These are phyloP conservation scores for Protosalanx chinensis DNA, from an alignment of 2,797 vertebrate species.

Conservation along the genomic window DNA sequence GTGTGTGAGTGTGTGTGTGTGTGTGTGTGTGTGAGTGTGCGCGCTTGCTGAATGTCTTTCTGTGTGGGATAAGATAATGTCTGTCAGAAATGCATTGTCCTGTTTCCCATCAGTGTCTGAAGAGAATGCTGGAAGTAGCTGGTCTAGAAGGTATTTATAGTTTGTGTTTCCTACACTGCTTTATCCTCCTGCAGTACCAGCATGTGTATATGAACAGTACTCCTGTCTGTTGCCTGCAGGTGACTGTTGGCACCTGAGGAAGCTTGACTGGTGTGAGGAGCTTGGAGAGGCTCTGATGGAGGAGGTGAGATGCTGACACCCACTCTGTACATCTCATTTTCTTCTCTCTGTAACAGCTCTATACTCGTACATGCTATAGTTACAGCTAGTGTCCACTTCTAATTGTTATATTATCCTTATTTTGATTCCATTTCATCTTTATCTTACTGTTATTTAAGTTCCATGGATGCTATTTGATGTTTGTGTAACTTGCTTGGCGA, in stretches of 20 bases:
- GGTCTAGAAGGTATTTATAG: slow-evolving; percentile 80
- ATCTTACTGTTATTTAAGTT: no score
- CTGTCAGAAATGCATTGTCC: slow-evolving; percentile 3
- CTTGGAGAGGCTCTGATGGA: slow-evolving; percentile 85
- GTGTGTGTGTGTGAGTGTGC: neutral
- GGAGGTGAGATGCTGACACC: slow-evolving; percentile 70
- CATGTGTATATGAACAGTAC: neutral
- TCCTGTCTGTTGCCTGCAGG: slow-evolving; percentile 60
- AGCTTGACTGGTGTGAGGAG: slow-evolving; percentile 91
- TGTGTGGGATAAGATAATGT: slow-evolving; percentile 2
- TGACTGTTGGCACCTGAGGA: slow-evolving; percentile 87
- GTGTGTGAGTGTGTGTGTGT: neutral
- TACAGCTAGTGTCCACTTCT: no score
- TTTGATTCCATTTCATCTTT: no score
- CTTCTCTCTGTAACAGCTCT: neutral
- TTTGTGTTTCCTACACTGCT: no score
- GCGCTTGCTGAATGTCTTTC: neutral
- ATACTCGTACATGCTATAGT: no score
- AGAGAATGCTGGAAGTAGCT: slow-evolving; percentile 78
- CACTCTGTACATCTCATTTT: slow-evolving; percentile 1
- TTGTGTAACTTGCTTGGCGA: no score
- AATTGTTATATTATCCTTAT: no score
- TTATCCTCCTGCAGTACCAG: no score
- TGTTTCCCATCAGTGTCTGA: slow-evolving; percentile 78
- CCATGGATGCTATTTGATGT: no score